Percentiles rank a stretch among this genome's conserved stretches.
These are phyloP conservation scores for Gymnogyps californianus DNA, from an alignment of 2,113 vertebrate genomes.

Conservation along the genomic window DNA sequence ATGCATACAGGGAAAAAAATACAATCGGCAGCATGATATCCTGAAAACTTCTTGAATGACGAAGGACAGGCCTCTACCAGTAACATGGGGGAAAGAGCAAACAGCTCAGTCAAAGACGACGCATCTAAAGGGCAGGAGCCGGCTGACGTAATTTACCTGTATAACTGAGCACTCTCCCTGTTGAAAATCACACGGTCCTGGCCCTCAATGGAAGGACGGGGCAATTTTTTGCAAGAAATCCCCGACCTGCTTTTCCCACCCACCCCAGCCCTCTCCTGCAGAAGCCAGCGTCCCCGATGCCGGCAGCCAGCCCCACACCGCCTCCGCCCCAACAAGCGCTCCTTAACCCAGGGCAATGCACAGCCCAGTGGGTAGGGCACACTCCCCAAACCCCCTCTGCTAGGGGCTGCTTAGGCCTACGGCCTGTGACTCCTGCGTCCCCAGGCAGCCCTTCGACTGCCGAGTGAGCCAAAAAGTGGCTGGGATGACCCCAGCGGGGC, in stretches of 20 bases:
- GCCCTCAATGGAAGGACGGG: not conserved
- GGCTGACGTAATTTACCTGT: not conserved
- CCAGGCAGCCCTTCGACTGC: not conserved
- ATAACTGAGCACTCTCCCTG: not conserved
- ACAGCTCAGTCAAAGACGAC: not conserved
- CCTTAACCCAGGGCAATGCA: too few species aligned
- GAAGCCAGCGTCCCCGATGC: accelerated
- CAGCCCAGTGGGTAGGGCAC: not conserved
- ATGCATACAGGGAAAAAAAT: accelerated
- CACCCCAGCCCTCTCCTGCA: not conserved
- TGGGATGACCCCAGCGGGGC: not conserved
- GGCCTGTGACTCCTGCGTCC: not conserved
- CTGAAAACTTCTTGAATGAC: not conserved
- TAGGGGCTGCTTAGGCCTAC: not conserved
- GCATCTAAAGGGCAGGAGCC: not conserved
- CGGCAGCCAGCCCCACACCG: accelerated
- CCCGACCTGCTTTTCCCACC: not conserved
- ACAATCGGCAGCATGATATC: not conserved
- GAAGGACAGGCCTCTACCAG: not conserved
- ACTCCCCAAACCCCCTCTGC: not conserved
- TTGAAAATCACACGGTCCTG: not conserved
- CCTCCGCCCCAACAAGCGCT: not conserved
- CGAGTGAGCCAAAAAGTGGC: accelerated
- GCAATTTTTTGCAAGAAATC: not conserved
- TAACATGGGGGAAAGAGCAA: accelerated